These are phyloP conservation scores for Tenthredo distinguenda DNA, from an alignment of 2,888 invertebrate genomes.

Conservation along the genomic window DNA sequence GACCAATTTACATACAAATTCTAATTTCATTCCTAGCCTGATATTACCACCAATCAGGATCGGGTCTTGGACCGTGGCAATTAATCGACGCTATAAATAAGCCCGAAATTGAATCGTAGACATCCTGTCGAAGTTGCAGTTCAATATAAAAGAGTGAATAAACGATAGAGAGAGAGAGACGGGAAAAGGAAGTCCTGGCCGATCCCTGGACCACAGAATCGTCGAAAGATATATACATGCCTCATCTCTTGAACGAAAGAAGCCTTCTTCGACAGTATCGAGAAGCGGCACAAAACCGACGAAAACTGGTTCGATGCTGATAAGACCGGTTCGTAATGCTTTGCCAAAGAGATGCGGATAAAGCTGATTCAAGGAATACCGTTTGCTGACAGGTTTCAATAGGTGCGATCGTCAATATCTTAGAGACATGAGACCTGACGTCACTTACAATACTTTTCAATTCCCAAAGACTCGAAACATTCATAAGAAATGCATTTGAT, in stretches of 20 bases:
- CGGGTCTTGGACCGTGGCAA: slow-evolving; percentile 5
- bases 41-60: neutral
- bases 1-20: slow-evolving; percentile 12
- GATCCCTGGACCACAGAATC: slow-evolving; percentile 19
- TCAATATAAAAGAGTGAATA: neutral
- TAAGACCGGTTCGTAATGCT: slow-evolving; percentile 23
- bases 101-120: neutral
- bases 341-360: slow-evolving; percentile 22
- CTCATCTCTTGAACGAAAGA: slow-evolving; percentile 1
- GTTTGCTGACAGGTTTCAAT: slow-evolving; percentile 40
- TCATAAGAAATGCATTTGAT: neutral
- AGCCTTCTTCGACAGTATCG: slow-evolving; percentile 45
- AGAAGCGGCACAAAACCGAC: slow-evolving; percentile 48
- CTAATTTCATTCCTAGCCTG: neutral
- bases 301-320: slow-evolving; percentile 44
- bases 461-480: neutral
- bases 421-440: neutral
- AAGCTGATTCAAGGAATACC: slow-evolving; percentile 12
- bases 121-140: neutral
- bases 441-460: neutral
- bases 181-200: neutral
- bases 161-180: neutral
- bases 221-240: neutral
- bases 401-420: slow-evolving; percentile 24
- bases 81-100: neutral